Evolutionary conservation across 2,797 vertebrate species (phyloP), one percentile per base, ranked within the genome.

Genomic region (Chromobotia macracanthus): DNA sequence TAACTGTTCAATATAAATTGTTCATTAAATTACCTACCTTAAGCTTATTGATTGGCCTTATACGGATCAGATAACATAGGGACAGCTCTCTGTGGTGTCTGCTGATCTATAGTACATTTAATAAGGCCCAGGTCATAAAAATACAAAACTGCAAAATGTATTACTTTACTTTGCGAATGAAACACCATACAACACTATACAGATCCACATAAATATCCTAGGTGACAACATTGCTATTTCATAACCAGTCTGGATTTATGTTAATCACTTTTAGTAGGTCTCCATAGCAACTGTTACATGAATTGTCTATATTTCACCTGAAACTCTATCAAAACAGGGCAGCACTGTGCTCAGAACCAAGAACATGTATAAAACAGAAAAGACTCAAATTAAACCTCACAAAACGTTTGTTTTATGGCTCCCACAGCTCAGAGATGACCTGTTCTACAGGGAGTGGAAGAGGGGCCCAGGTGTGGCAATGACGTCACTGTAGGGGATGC

Each of bases 401-500:
- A 60, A 16, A 8, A 35, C 3, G 60, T 31, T 28, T 28, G 5
- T 12, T 28, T 28, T 60, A 25, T 60, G 25, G 23, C 23, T 28
- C 13, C 21, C 15, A 16, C 15, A 28, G 5, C 13, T 61, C 55
- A 58, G 11, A 23, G n/a, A 55, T 21, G 46, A 9, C 11, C 70
- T 12, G 28, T 41, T 58, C 76, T 69, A 84, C 38, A 81, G 58
- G 9, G 58, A 19, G 21, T 82, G 77, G 89, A 97, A 98, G 68
- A 89, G 90, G 50, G 95, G 94, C 84, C 96, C 96, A 0, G 95
- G 95, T 0, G 95, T 96, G 73, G 92, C 94, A 0, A 92, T 83
- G 91, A 99, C 95, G 89, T 97, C 97, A 44, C 94, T 92, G 83
- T 96, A 99, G 0, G 97, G 95, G 13, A 91, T 88, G 61, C 88